Conservation (phyloP, 2,888 invertebrate species). For the Ctena decussata region DNA sequence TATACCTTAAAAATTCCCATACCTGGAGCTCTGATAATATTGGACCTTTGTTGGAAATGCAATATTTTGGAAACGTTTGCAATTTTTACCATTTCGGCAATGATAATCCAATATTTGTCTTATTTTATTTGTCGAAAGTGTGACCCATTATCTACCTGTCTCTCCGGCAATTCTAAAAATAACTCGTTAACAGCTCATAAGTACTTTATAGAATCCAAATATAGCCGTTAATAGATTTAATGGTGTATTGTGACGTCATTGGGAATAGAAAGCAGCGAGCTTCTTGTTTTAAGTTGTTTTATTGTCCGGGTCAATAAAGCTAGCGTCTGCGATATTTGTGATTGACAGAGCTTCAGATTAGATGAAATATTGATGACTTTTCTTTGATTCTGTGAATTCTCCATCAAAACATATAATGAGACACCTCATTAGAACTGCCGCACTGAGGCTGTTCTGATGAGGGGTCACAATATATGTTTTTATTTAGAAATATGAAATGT, state of each 20-base stretch:
- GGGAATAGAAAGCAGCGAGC: neutral
- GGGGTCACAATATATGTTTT: too few species aligned
- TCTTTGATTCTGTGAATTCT: too few species aligned
- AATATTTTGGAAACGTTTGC: neutral
- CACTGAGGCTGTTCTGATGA: too few species aligned
- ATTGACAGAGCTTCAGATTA: too few species aligned
- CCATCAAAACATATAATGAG: too few species aligned
- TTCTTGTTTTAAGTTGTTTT: conserved; percentile 7
- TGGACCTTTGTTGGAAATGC: too few species aligned
- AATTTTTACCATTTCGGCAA: neutral
- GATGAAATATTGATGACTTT: too few species aligned
- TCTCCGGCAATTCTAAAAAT: neutral
- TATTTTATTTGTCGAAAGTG: neutral
- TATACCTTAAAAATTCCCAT: too few species aligned
- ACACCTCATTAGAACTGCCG: too few species aligned
- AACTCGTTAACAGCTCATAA: neutral
- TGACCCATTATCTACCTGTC: conserved; percentile 13
- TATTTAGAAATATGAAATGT: too few species aligned
- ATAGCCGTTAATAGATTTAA: conserved; percentile 13
- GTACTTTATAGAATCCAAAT: conserved; percentile 8
- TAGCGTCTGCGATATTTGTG: neutral
- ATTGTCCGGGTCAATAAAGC: conserved; percentile 11
- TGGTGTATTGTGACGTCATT: conserved; percentile 8
- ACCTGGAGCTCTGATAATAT: too few species aligned
- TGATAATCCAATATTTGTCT: conserved; percentile 5